A percentile compares a stretch with the other conserved stretches of the same genome.
Conservation (phyloP, 2,113 vertebrate genomes). For the Loxodonta africana region DNA sequence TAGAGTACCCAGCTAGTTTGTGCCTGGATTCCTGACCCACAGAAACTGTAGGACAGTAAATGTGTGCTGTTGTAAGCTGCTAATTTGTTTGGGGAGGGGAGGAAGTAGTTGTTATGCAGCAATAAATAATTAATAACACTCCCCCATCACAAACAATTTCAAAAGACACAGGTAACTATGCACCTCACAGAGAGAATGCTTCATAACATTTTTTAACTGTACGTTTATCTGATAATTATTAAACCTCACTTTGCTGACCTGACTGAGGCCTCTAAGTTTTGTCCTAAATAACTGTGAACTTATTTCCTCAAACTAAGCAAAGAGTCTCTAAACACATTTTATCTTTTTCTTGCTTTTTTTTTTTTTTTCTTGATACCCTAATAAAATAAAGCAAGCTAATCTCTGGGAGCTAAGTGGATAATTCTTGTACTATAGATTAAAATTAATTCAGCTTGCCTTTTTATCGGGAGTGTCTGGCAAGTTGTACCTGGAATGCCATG, state of each 20-base stretch:
- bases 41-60: not conserved
- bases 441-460: constrained; percentile 80
- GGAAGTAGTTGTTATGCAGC: not conserved
- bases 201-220: not conserved
- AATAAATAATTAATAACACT: not conserved
- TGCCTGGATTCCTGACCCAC: not conserved
- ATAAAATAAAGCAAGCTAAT: constrained; percentile 79
- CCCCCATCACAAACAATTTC: not conserved
- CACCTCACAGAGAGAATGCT: not conserved
- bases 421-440: constrained; percentile 81
- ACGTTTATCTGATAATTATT: not conserved
- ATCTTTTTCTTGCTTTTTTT: constrained; percentile 34
- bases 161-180: not conserved
- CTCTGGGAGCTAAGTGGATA: constrained; percentile 80
- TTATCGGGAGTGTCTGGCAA: constrained; percentile 80
- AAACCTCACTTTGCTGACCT: not conserved
- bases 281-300: constrained; percentile 21
- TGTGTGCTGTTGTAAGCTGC: not conserved
- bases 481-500: constrained; percentile 83
- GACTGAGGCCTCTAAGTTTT: not conserved
- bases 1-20: not conserved
- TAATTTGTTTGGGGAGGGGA: not conserved
- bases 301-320: constrained; percentile 4
- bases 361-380: constrained; percentile 57
- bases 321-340: constrained; percentile 37